Base-by-base conservation (phyloP, 2,888 invertebrate species). In the Malachius bipustulatus region DNA sequence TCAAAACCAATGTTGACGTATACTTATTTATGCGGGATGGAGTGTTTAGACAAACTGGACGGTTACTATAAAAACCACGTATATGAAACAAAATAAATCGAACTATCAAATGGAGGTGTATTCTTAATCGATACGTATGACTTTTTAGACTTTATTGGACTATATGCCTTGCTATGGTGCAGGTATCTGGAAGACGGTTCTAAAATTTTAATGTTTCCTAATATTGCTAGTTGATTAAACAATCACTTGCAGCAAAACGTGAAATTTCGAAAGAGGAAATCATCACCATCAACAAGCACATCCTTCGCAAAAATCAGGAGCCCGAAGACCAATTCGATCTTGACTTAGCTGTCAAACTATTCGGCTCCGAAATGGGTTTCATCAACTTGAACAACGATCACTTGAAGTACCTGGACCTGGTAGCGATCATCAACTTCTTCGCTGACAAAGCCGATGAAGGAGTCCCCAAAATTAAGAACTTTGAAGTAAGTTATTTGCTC, bases 331-430 rank as follows among this genome's bases (percentile, higher is more conserved):
- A 82, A 39, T 49, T 84, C 1, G 82, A 82, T 47, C 45, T 85
- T 10, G 89, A 84, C 54, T 42, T 88, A 2, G 87, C 83, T 40
- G 47, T 90, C 4, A 84, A 88, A 52, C 59, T 90, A 10, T 87
- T 91, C 51, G 93, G 93, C 8, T 81, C 85, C 4, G 91, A 93
- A 56, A 62, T 88, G 12, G 63, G 77, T 0, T 87, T 83, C 64
- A 57, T 82, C 1, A 81, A 77, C 34, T 66, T 81, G 12, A 78
- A 77, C 37, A 72, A 77, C 35, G 69, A 73, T 41, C 44, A n/a
- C n/a, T n/a, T n/a, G n/a, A n/a, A n/a, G n/a, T n/a, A n/a, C n/a
- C n/a, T n/a, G n/a, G n/a, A n/a, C n/a, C n/a, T n/a, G n/a, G 71
- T 77, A 30, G 66, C 67, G 2, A 53, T 81, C 6, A 57, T 82